Evolutionary conservation across 2,888 invertebrate species (phyloP), one percentile per base, ranked within the genome.

Genomic region (Atrina japonica): DNA sequence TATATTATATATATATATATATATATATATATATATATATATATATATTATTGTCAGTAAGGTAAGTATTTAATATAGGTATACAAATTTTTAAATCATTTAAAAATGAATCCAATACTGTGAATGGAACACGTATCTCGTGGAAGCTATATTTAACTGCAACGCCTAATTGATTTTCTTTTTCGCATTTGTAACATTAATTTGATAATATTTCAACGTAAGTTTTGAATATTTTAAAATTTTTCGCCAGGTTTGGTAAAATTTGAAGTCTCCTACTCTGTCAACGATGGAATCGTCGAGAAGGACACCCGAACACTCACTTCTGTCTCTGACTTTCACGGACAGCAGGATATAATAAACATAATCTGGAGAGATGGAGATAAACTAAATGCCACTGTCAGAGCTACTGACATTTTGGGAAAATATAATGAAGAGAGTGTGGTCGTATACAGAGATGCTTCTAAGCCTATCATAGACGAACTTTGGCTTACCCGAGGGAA

Each of bases 401-500:
- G 70, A 21, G 77, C 76, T 1, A 60, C 63, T 35, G 80, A 80
- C 55, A 64, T 64, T 16, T 29, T 78, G 25, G 75, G 61, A 5
- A 64, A 63, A 30, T 72, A 59, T 27, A 60, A 55, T 11, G 76
- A 80, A 18, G 80, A 80, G 5, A 68, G 40, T 16, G 58, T 72
- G 3, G 73, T 70, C 3, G 73, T 77, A 1, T 73, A 60, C 50
- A 60, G 66, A 27, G 80, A 80, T 25, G 43, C 71, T 2, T 64
- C 76, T 9, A 73, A 75, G 3, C 80, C 80, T 18, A 27, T 70
- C 6, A 75, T 80, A 21, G 65, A 76, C 23, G 50, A 76, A 45
- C 45, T 80, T 0, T 80, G 80, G 80, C 59, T 80, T 1, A 75
- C 80, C 21, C 65, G 75, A 30, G 80, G 77, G 1, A 70, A 78